Base-by-base conservation (phyloP, 1,140 invertebrate genomes). In the Lasioglossum baleicum region DNA sequence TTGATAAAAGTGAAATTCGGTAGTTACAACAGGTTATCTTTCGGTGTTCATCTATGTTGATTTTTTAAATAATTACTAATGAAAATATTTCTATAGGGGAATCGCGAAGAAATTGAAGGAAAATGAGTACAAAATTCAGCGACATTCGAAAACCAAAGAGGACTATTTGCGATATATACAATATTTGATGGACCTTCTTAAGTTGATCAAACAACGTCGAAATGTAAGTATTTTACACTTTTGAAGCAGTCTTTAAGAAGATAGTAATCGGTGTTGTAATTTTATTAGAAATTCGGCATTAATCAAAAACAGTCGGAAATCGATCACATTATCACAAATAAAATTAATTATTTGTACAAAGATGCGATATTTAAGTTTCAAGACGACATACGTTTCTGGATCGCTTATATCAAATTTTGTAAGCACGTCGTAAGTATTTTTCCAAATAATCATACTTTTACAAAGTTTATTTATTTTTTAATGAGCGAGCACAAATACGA, bases 101-200 rank as follows among this genome's bases (percentile, higher is more conserved):
- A 96, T 97, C 75, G 93, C 95, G 31, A 95, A 95, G 84, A 96
- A 95, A 89, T 92, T 95, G 20, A 95, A 95, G 86, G 94, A 95
- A 75, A 95, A 94, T 91, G 96, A 97, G 90, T 96, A 96, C 83
- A 96, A 95, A 91, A 93, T 97, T 76, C 95, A 96, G 84, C 92
- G 95, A 75, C 92, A 93, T 85, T 93, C 94, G 2, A 96, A 96
- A 91, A 91, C 91, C 35, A 96, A 96, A 91, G 95, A 96, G 86
- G 96, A 97, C 89, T 96, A 94, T 90, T 91, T 96, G 13, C 93
- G 94, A 74, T 97, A 97, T 82, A 96, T 97, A 83, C 94, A 95
- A 66, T 97, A 96, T 90, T 95, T 96, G 91, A 93, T 95, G 87
- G 92, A 95, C 87, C 90, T 96, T n/a, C 88, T 96, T 10, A 94